Base-by-base conservation (phyloP, 2,797 vertebrate species). In the Rhinella marina region DNA sequence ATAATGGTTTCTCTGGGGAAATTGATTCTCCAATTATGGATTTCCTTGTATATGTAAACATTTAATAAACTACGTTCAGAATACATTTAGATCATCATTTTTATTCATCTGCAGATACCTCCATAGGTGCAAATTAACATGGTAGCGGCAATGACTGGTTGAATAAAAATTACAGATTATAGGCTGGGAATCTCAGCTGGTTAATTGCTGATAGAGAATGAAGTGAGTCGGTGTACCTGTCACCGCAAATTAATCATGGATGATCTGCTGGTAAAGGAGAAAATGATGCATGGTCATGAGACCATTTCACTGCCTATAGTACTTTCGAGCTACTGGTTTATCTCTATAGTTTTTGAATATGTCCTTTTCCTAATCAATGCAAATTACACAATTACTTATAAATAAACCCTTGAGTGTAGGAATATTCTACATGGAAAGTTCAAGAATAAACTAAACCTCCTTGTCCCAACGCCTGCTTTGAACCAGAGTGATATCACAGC, bases 11-110 rank as follows among this genome's bases (percentile, higher is more conserved):
- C 82, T 79, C 87, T 3, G 19, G 75, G 61, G 75, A 84, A 83
- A 59, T 57, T 84, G 86, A 88, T 77, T 88, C 59, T 27, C 75
- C 57, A 88, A 70, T 84, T 88, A 79, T 59, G 54, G 57, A 88
- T 56, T 66, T 79, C 62, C 77, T 79, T 72, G 82, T 84, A 59
- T 57, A 84, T 84, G 82, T 88, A 88, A 88, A 79, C 75, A 88
- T 68, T 84, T 88, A 72, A 88, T 84, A 84, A 84, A 79, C 9
- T 12, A n/a, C 72, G 16, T n/a, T 66, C 57, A 16, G 52, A 32
- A 62, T 82, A 82, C n/a, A 75, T 81, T 75, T 75, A 61, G 27
- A 57, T 81, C n/a, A 27, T 32, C 7, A 54, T 82, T 19, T 87
- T 75, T 81, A 57, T 54, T 57, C 77, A n/a, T 29, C 32, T 61